Conservation (phyloP, 2,888 invertebrate genomes). For the Aphodius granarius region DNA sequence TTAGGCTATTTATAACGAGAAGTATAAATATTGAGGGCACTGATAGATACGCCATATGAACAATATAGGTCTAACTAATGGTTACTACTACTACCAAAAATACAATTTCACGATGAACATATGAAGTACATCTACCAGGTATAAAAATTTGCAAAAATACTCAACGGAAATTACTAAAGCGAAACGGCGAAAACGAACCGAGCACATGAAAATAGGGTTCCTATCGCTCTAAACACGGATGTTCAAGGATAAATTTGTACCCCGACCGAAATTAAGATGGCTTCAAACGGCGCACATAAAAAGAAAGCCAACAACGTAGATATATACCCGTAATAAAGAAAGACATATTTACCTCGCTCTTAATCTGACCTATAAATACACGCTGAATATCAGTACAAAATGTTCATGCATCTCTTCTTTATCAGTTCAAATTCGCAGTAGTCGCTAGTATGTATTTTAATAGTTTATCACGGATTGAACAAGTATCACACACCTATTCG, state of each 20-base stretch:
- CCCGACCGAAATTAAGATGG: constrained; percentile 30
- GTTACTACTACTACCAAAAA: constrained; percentile 15
- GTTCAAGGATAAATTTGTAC: constrained; percentile 19
- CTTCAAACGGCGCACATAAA: constrained; percentile 29
- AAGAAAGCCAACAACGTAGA: constrained; percentile 25
- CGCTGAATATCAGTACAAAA: constrained; percentile 30
- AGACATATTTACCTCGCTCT: constrained; percentile 31
- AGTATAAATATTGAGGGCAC: neutral
- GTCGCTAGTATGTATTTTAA: constrained; percentile 28
- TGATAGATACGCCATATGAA: neutral
- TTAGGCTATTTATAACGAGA: neutral
- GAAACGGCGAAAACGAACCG: neutral
- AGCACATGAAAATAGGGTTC: neutral
- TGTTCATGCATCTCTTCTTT: constrained; percentile 30
- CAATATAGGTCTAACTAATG: neutral
- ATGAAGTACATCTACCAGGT: neutral
- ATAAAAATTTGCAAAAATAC: neutral
- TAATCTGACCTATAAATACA: constrained; percentile 30
- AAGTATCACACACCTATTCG: constrained; percentile 34
- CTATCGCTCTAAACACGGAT: constrained; percentile 5
- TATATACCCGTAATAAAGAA: constrained; percentile 19
- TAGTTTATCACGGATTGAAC: constrained; percentile 32
- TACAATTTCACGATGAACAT: constrained; percentile 1
- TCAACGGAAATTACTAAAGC: neutral
- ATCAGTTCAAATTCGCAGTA: constrained; percentile 23